These are phyloP conservation scores for Pseudomyrmex gracilis DNA, from an alignment of 1,140 invertebrate species.

Conservation along the genomic window DNA sequence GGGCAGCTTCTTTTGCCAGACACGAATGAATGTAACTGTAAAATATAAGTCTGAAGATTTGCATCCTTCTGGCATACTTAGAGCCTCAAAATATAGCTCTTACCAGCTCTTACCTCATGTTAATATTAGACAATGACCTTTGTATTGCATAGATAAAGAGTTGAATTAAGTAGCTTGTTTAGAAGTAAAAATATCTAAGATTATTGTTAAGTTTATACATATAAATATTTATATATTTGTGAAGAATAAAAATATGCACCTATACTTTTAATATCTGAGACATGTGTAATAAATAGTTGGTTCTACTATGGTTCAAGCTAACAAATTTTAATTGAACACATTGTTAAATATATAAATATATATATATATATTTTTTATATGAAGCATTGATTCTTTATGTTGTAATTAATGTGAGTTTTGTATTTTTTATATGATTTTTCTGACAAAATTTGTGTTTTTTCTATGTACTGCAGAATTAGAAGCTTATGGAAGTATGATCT, in stretches of 20 bases:
- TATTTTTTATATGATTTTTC: background rate
- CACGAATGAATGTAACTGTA: background rate
- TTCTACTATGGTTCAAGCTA: no score
- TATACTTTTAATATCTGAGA: no score
- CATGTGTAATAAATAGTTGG: no score
- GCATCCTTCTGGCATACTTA: background rate
- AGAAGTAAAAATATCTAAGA: background rate
- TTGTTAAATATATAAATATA: background rate
- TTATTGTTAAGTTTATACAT: background rate
- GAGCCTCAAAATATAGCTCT: background rate
- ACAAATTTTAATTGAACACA: no score
- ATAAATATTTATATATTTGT: no score
- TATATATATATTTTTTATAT: background rate
- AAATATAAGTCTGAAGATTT: background rate
- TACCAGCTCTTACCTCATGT: conserved; percentile 4
- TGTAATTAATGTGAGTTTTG: conserved; percentile 5
- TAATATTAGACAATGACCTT: conserved; percentile 38
- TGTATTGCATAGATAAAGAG: conserved; percentile 18
- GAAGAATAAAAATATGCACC: no score
- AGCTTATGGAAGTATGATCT: conserved; percentile 95
- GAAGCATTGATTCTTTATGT: no score
- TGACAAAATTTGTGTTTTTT: conserved; percentile 2
- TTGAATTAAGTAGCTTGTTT: background rate
- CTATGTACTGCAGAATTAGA: conserved; percentile 90
- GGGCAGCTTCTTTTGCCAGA: background rate